phyloP scores from a whole-genome alignment of 2,888 invertebrate genomes.

The Eustalomyia histrio region DNA sequence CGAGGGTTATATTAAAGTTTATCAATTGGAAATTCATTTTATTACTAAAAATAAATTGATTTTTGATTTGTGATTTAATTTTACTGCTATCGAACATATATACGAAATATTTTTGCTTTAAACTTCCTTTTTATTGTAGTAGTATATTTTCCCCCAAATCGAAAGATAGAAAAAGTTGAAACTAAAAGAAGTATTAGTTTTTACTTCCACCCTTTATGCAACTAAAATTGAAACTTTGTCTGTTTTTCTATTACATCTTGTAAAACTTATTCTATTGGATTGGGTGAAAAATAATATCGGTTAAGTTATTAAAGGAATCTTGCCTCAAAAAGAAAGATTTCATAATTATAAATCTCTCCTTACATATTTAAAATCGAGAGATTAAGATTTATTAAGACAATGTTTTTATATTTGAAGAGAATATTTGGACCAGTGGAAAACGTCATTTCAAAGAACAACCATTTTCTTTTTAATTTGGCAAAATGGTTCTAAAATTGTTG shows the following conservation, averaged over 20 bases:
- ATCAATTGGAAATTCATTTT: slow-evolving; percentile 69
- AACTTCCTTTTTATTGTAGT: neutral
- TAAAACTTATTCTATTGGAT: slow-evolving; percentile 34
- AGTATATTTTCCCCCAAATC: neutral
- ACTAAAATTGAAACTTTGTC: slow-evolving; percentile 31
- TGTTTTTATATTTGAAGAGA: too few relatives aligned
- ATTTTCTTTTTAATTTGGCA: too few relatives aligned
- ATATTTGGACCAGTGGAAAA: too few relatives aligned
- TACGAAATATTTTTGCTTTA: neutral
- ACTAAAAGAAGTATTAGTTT: slow-evolving; percentile 8
- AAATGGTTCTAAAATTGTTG: too few relatives aligned
- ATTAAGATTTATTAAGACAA: too few relatives aligned
- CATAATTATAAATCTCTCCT: too few relatives aligned
- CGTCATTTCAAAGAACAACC: too few relatives aligned
- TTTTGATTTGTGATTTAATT: slow-evolving; percentile 80
- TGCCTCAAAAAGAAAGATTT: too few relatives aligned
- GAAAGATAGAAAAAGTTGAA: slow-evolving; percentile 22
- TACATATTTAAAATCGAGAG: too few relatives aligned
- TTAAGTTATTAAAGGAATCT: too few relatives aligned
- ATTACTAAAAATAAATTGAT: slow-evolving; percentile 77
- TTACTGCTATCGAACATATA: slow-evolving; percentile 66
- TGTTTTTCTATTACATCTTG: slow-evolving; percentile 36
- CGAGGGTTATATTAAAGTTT: slow-evolving; percentile 51
- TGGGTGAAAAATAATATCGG: neutral
- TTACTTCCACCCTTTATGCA: neutral